Evolutionary conservation across 2,113 vertebrate species (phyloP).

Genomic region (Callaeas wilsoni): DNA sequence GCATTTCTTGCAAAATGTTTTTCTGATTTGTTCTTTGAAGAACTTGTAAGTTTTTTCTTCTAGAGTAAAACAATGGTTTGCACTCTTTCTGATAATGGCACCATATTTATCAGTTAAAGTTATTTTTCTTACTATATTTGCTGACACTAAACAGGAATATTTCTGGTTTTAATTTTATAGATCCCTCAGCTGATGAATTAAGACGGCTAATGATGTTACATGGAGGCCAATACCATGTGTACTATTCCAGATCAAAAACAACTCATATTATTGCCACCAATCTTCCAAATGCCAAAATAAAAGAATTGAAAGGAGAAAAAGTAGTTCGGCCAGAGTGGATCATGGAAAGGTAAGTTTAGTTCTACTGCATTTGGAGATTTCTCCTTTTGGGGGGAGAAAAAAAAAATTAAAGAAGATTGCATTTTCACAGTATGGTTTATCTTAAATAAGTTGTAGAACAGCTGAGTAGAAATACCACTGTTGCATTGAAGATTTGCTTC

Average conservation of each 20-base stretch:
- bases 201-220: slow-evolving; percentile 94
- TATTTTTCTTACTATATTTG: neutral
- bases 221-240: slow-evolving; percentile 92
- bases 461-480: neutral
- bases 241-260: slow-evolving; percentile 94
- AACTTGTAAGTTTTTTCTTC: neutral
- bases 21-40: neutral
- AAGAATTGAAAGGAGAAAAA: slow-evolving; percentile 90
- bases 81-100: neutral
- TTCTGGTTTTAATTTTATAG: slow-evolving; percentile 67
- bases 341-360: slow-evolving; percentile 84
- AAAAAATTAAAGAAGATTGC: neutral
- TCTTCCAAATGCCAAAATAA: slow-evolving; percentile 93
- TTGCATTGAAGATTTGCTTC: neutral
- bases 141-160: neutral
- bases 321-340: slow-evolving; percentile 95
- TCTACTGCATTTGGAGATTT: neutral
- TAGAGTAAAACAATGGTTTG: neutral
- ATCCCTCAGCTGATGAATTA: slow-evolving; percentile 92
- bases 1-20: neutral
- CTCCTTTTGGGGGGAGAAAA: neutral
- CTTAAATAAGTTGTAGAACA: neutral
- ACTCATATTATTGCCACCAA: slow-evolving; percentile 97
- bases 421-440: neutral
- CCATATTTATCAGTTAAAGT: neutral